Evolutionary conservation across 2,888 invertebrate genomes (phyloP).

Genomic region (Neelides folsomi): DNA sequence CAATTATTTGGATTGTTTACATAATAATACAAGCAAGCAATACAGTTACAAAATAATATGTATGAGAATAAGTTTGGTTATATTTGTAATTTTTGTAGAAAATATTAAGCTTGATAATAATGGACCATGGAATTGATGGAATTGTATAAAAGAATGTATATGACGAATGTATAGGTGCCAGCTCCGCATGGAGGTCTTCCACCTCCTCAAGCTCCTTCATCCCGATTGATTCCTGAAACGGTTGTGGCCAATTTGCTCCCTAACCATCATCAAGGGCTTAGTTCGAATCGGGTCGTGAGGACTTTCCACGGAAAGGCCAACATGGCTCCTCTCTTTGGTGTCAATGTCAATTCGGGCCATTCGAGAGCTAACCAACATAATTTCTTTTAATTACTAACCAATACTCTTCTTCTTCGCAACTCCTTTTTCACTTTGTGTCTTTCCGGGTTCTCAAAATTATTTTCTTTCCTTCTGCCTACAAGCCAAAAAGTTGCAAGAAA

Average conservation of each 20-base stretch:
- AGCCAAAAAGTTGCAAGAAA: no score
- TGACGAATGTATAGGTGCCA: conserved; percentile 22
- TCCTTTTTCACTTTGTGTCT: not conserved
- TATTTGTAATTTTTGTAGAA: no score
- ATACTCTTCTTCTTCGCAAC: not conserved
- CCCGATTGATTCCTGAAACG: conserved; percentile 25
- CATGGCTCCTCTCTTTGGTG: conserved; percentile 32
- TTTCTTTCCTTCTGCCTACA: no score
- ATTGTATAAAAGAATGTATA: conserved; percentile 9
- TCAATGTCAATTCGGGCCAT: conserved; percentile 15
- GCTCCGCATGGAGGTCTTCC: conserved; percentile 16
- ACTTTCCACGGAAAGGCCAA: conserved; percentile 32
- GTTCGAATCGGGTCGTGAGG: conserved; percentile 30
- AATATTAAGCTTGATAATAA: no score
- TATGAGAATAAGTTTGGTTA: no score
- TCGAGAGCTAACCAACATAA: conserved; percentile 18
- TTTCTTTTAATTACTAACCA: conserved; percentile 16
- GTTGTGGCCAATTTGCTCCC: conserved; percentile 33
- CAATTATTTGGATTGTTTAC: no score
- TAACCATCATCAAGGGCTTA: conserved; percentile 26
- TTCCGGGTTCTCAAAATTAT: no score
- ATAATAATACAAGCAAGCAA: no score
- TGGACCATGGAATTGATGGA: no score
- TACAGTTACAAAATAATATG: no score
- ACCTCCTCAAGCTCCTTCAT: conserved; percentile 15